Conservation (phyloP, 2,113 vertebrate genomes). For the Chaetodon auriga region DNA sequence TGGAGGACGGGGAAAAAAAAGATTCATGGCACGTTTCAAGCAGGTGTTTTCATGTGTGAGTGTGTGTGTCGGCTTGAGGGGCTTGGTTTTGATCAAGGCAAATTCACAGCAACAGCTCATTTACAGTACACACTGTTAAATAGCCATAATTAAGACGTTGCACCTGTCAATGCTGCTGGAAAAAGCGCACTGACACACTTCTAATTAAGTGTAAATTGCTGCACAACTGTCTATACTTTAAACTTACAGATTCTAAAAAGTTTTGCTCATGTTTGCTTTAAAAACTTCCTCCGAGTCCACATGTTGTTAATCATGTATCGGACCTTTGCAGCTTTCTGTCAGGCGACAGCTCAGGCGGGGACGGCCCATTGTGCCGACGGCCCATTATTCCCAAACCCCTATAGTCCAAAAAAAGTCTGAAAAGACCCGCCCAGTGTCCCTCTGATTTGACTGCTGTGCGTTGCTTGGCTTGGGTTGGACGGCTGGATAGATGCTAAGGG, state of each 20-base stretch:
- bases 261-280: neutral
- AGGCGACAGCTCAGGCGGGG: neutral
- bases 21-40: conserved; percentile 9
- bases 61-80: conserved; percentile 20
- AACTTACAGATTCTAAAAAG: neutral
- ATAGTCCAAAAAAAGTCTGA: no score
- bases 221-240: neutral
- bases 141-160: conserved; percentile 44
- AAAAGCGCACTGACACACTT: neutral
- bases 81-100: conserved; percentile 11
- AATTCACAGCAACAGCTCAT: conserved; percentile 51
- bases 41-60: conserved; percentile 36
- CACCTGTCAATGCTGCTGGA: neutral
- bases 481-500: no score
- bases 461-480: no score
- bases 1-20: conserved; percentile 14
- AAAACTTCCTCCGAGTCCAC: neutral
- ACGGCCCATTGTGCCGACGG: no score
- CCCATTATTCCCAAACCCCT: no score
- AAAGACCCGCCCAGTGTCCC: no score
- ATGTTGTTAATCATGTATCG: neutral
- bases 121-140: conserved; percentile 48
- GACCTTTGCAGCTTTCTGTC: conserved; percentile 3
- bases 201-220: conserved; percentile 2
- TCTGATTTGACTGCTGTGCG: no score